These are phyloP conservation scores for Trogon surrucura DNA, from an alignment of 2,113 vertebrate genomes.

Conservation along the genomic window DNA sequence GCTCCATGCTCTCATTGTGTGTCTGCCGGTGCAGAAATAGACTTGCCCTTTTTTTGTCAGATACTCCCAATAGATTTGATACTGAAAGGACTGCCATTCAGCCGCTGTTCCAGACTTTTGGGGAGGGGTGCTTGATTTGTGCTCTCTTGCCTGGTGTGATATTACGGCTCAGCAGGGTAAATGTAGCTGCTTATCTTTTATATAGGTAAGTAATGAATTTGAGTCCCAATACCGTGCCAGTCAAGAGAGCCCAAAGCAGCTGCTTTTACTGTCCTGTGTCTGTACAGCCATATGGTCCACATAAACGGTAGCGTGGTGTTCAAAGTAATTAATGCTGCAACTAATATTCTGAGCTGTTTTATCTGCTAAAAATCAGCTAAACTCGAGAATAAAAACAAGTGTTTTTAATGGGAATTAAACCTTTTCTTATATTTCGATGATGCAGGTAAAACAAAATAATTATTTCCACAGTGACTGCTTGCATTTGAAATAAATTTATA, in stretches of 20 bases:
- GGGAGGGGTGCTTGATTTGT: not conserved
- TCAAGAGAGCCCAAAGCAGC: not conserved
- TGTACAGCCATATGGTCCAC: not conserved
- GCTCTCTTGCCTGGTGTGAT: not conserved
- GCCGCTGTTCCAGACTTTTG: not conserved
- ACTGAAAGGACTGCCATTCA: not conserved
- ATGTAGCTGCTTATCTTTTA: not conserved
- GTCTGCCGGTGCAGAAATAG: conserved; percentile 28
- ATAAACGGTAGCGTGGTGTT: not conserved
- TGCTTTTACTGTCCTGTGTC: not conserved
- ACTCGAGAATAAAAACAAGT: conserved; percentile 44
- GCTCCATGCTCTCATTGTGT: not conserved
- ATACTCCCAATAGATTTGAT: conserved; percentile 6
- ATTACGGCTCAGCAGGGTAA: conserved; percentile 20
- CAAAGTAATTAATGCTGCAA: not conserved
- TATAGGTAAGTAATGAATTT: conserved; percentile 8
- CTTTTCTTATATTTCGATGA: conserved; percentile 52
- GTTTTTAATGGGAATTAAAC: conserved; percentile 50
- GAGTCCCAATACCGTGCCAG: not conserved
- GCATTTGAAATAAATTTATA: conserved; percentile 82
- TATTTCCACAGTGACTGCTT: conserved; percentile 71
- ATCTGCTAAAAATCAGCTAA: conserved; percentile 43
- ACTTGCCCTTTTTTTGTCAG: conserved; percentile 24
- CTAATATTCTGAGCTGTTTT: not conserved
- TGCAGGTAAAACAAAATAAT: conserved; percentile 77